phyloP scores from a whole-genome alignment of 2,113 vertebrate genomes.

The Sceloporus tristichus region DNA sequence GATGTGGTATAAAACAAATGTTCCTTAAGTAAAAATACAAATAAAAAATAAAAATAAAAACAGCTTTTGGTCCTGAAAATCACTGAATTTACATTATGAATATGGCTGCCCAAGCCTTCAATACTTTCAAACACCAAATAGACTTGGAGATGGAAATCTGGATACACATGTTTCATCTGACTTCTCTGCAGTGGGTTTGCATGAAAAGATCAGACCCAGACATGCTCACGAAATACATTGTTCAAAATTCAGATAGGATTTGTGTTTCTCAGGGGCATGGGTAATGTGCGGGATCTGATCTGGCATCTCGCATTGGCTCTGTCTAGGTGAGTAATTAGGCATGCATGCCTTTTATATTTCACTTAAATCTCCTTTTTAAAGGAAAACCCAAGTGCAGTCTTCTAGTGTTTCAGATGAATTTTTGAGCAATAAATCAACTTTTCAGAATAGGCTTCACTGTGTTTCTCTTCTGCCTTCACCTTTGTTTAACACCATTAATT shows the following conservation, averaged over 20 bases:
- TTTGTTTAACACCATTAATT: slow-evolving; percentile 2
- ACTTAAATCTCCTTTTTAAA: slow-evolving; percentile 12
- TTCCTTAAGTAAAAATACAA: background rate
- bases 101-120: background rate
- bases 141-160: slow-evolving; percentile 12
- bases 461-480: background rate
- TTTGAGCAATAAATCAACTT: slow-evolving; percentile 24
- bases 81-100: background rate
- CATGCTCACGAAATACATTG: background rate
- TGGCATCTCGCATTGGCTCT: background rate
- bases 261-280: background rate
- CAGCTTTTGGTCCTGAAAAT: background rate
- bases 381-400: background rate
- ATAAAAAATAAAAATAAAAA: rapidly evolving
- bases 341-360: background rate
- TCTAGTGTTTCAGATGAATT: background rate
- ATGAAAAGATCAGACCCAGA: background rate
- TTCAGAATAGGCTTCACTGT: rapidly evolving
- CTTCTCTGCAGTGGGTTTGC: background rate
- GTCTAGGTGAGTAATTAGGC: slow-evolving; percentile 11
- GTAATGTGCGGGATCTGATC: background rate
- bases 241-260: slow-evolving; percentile 13
- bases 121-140: background rate
- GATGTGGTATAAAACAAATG: slow-evolving; percentile 18
- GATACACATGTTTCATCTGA: slow-evolving; percentile 17